Evolutionary conservation across 2,113 vertebrate species (phyloP), one percentile per base, ranked within the genome.

Genomic region (Toxotes jaculatrix): DNA sequence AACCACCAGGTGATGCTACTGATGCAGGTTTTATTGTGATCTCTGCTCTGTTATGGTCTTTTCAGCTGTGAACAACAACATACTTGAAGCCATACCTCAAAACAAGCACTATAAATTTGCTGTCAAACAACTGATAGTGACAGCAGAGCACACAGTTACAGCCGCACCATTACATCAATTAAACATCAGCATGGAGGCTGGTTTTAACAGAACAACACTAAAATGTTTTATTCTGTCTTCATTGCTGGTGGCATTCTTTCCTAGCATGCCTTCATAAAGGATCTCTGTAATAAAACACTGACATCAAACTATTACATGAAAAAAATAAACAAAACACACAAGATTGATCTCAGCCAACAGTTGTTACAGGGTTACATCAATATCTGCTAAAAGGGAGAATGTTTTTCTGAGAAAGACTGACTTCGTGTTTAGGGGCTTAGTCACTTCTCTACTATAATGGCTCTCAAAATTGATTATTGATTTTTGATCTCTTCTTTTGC

Each of bases 1-100:
- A 14, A 38, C 88, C 94, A 93, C 75, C 67, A 89, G 93, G 86
- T 83, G 87, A 55, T 71, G 80, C 67, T 87, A 38, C 34, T 79
- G 75, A 10, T 47, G 66, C 47, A 34, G 45, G 34, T 38, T 53
- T 49, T 42, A 31, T 5, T 42, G 32, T 27, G 16, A 47, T 67
- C 16, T 21, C 38, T 47, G 34, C 19, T 68, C 51, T 71, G n/a
- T 42, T 34, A 13, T 27, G 36, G 32, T 63, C 7, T 38, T n/a
- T 53, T n/a, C 27, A 43, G 14, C 21, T 73, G 70, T 17, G 53
- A 53, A 40, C 36, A 38, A 62, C 72, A 62, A 68, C 1, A 36
- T 19, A 21, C 2, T 36, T 57, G 6, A 55, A 72, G 27, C 27
- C 43, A 55, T 19, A 3, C 27, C 19, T 31, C 9, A 43, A 10